Conservation (phyloP, 2,113 vertebrate genomes). For the Platycercus adscitus region DNA sequence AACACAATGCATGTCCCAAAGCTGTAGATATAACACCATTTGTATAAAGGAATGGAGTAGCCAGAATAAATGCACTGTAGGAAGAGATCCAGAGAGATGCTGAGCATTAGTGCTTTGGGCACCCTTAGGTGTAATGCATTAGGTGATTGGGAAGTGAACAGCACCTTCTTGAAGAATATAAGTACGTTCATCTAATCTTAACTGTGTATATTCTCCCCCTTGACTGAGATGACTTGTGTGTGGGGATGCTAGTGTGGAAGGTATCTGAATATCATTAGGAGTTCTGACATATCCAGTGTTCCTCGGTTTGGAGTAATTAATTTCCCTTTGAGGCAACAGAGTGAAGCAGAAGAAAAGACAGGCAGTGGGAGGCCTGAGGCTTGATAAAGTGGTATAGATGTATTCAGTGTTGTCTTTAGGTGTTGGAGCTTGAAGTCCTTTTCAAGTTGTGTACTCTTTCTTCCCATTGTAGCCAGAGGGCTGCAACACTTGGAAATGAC, state of each 20-base stretch:
- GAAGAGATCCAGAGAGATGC: not conserved
- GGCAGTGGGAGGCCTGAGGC: not conserved
- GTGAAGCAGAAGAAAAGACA: not conserved
- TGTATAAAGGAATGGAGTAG: not conserved
- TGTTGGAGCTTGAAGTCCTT: not conserved
- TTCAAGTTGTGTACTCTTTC: not conserved
- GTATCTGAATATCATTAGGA: not conserved
- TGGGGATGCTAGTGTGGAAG: rapidly evolving
- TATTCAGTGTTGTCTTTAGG: not conserved
- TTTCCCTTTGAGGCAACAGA: not conserved
- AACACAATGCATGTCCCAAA: not conserved
- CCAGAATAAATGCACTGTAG: not conserved
- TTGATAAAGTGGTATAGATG: not conserved
- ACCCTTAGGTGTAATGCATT: not conserved
- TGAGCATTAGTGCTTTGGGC: not conserved
- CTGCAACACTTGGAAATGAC: not conserved
- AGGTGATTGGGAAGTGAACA: not conserved
- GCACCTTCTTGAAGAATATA: not conserved
- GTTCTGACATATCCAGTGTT: not conserved
- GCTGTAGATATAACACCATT: not conserved
- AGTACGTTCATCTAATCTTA: not conserved
- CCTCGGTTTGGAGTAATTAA: not conserved
- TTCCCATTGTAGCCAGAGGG: not conserved
- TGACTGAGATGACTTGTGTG: not conserved
- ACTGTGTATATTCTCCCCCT: not conserved